Evolutionary conservation across 2,113 vertebrate species (phyloP).

Genomic region (Brachionichthys hirsutus): DNA sequence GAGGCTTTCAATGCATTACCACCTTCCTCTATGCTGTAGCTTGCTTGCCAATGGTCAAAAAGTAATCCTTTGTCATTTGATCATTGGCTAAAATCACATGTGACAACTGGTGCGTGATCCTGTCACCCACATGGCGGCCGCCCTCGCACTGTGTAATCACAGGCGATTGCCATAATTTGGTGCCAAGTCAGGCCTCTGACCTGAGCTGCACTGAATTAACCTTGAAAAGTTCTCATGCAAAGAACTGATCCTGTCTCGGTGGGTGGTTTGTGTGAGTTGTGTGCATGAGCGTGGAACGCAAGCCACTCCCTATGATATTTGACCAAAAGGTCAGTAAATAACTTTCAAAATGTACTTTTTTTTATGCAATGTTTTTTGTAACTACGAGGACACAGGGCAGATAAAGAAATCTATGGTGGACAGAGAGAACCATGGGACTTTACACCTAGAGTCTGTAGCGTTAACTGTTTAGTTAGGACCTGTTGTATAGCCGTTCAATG

Average conservation of each 20-base stretch:
- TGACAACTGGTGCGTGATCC: constrained; percentile 58
- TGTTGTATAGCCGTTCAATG: too few species aligned
- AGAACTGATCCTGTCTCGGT: constrained; percentile 25
- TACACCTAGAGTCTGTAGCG: constrained; percentile 18
- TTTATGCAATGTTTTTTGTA: too few species aligned
- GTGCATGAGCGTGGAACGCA: constrained; percentile 4
- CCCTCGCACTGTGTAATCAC: constrained; percentile 45
- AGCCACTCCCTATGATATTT: constrained; percentile 4
- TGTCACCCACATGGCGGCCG: constrained; percentile 46
- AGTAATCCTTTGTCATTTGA: constrained; percentile 22
- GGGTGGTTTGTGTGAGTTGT: constrained; percentile 3
- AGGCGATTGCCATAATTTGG: constrained; percentile 58
- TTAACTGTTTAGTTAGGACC: constrained; percentile 12
- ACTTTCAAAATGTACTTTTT: too few species aligned
- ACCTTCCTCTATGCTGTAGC: constrained; percentile 16
- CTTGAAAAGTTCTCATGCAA: constrained; percentile 33
- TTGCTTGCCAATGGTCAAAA: constrained; percentile 38
- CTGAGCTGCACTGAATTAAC: constrained; percentile 44
- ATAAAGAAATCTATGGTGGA: constrained; percentile 25
- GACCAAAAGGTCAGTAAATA: background rate
- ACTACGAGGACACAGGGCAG: constrained; percentile 2
- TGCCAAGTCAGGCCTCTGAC: constrained; percentile 63
- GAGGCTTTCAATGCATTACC: constrained; percentile 19
- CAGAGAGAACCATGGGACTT: constrained; percentile 8
- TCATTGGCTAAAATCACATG: constrained; percentile 47